Evolutionary conservation across 1,140 invertebrate species (phyloP), one percentile per base, ranked within the genome.

Genomic region (Mamestra configurata): DNA sequence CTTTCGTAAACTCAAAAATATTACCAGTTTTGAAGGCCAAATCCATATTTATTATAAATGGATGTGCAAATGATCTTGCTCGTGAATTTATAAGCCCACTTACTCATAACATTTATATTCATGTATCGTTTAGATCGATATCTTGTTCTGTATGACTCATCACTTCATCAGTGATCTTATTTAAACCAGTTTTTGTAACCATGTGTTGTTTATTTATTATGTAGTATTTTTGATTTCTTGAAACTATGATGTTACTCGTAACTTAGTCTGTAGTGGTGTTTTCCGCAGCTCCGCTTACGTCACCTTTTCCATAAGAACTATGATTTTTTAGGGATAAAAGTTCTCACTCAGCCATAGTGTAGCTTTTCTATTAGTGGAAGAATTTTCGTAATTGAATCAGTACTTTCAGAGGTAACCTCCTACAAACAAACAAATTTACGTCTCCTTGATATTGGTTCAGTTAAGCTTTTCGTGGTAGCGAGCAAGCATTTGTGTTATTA

Each of bases 71-170:
- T 43, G 37, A 66, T 43, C 8, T 10, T 66, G 18, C 37, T 68
- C 10, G 13, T 68, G 22, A n/a, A 27, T 37, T 18, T 18, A 24
- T 68, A 43, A 46, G 40, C 11, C n/a, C n/a, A 40, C 35, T 68
- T 68, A 68, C 40, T 46, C 64, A 49, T 68, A 46, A 13, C 3
- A 27, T 49, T 6, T 8, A 49, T 68, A 68, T 68, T 22, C 40
- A 27, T 68, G 22, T 46, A 68, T 15, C 59, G 59, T 49, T n/a
- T 61, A 3, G 57, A 68, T 49, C 64, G 64, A 68, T 68, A 24
- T 68, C 64, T 68, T 43, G 31, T 64, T 37, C n/a, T 24, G 40
- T 20, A 11, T 68, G 64, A 68, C 40, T 68, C 64, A 68, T n/a
- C 37, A 27, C 46, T 40, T 68, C 64, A 68, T n/a, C 37, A 27